Percentiles rank a stretch among this genome's conserved stretches.
These are phyloP conservation scores for Oncorhynchus gorbuscha DNA, from an alignment of 2,113 vertebrate species.

Conservation along the genomic window DNA sequence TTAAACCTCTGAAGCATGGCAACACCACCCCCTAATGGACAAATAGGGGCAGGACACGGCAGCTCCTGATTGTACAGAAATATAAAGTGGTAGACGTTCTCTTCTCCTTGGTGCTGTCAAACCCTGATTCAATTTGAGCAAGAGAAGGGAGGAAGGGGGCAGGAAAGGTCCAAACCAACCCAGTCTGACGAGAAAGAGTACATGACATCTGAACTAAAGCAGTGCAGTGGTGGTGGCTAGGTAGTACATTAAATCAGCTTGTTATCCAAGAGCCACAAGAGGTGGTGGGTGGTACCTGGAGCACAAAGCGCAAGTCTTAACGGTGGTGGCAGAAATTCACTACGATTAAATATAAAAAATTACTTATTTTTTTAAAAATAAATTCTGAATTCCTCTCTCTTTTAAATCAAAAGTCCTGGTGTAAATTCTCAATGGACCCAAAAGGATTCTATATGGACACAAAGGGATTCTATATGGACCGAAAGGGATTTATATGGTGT, in stretches of 20 bases:
- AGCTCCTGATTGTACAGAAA: conserved; percentile 71
- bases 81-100: conserved; percentile 69
- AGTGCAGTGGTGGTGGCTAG: conserved; percentile 57
- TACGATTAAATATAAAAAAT: conserved; percentile 33
- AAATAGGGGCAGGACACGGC: conserved; percentile 65
- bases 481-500: no score
- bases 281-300: conserved; percentile 68
- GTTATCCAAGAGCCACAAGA: conserved; percentile 82
- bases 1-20: conserved; percentile 68
- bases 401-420: no score
- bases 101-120: conserved; percentile 64
- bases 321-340: conserved; percentile 79
- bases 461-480: no score
- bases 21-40: conserved; percentile 69
- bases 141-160: conserved; percentile 33
- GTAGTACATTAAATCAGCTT: conserved; percentile 74
- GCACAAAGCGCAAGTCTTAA: conserved; percentile 79
- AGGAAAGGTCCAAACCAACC: conserved; percentile 45
- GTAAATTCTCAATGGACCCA: no score
- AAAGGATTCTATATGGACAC: no score
- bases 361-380: conserved; percentile 56
- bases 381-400: conserved; percentile 71
- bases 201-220: conserved; percentile 52
- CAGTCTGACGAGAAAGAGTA: conserved; percentile 65
- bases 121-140: conserved; percentile 70